Percentiles rank a stretch among this genome's conserved stretches.
phyloP scores from a whole-genome alignment of 2,113 vertebrate species.

The western clawed frog (Xenopus tropicalis) region DNA sequence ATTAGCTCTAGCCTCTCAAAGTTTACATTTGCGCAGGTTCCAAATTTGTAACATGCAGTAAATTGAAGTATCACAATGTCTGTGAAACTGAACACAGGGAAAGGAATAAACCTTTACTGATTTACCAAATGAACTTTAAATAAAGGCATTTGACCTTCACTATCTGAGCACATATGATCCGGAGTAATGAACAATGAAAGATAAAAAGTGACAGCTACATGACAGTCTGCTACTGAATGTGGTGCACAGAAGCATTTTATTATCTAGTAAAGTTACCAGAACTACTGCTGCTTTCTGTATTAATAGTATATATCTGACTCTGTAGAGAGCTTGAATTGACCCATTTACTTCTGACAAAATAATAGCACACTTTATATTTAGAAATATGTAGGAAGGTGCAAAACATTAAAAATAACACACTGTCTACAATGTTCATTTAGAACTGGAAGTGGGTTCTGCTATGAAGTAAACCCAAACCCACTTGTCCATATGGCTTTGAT shows the following conservation, averaged over 20 bases:
- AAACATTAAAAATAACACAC: not conserved
- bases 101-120: constrained; percentile 28
- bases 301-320: not conserved
- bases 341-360: not conserved
- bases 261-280: constrained; percentile 19
- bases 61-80: constrained; percentile 28
- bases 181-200: constrained; percentile 37
- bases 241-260: constrained; percentile 35
- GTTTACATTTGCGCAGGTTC: constrained; percentile 3
- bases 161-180: constrained; percentile 21
- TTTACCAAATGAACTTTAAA: constrained; percentile 43
- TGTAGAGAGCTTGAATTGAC: not conserved
- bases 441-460: not conserved
- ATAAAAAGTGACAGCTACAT: constrained; percentile 42
- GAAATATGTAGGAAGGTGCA: not conserved
- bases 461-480: not conserved
- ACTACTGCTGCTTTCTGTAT: constrained; percentile 6
- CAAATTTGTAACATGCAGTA: constrained; percentile 22
- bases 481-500: constrained; percentile 16
- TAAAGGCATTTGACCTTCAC: constrained; percentile 42
- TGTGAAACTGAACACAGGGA: constrained; percentile 6
- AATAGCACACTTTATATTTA: not conserved
- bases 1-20: constrained; percentile 10
- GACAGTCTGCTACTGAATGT: constrained; percentile 34
- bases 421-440: not conserved